Conservation (phyloP, 2,113 vertebrate genomes). For the Dasyurus viverrinus region DNA sequence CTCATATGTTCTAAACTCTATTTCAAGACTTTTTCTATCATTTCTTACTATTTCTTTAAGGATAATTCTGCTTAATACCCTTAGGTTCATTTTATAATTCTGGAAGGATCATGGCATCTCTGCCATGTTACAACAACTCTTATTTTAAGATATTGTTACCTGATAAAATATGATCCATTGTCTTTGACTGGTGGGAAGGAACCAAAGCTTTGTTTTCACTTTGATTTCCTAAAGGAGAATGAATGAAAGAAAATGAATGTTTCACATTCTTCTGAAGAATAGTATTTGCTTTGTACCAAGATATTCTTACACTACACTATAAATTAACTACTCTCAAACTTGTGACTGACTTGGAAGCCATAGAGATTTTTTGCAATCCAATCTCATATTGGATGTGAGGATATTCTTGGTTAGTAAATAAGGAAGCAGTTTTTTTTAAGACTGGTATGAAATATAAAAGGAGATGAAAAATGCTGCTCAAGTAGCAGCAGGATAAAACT, state of each 20-base stretch:
- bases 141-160: not conserved
- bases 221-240: not conserved
- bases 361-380: not conserved
- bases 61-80: not conserved
- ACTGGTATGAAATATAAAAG: not conserved
- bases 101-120: not conserved
- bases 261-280: not conserved
- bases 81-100: not conserved
- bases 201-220: not conserved
- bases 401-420: not conserved
- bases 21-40: not conserved
- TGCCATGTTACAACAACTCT: not conserved
- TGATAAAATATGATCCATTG: not conserved
- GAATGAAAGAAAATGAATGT: not conserved
- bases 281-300: not conserved
- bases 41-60: not conserved
- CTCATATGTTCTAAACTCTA: not conserved
- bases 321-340: not conserved
- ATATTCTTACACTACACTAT: not conserved
- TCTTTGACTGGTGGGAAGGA: not conserved
- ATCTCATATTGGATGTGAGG: not conserved
- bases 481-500: not conserved
- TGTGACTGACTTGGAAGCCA: not conserved
- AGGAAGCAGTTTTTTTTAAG: not conserved
- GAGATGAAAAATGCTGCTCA: not conserved